Conservation (phyloP, 1,140 invertebrate species). For the Drosophila novamexicana region DNA sequence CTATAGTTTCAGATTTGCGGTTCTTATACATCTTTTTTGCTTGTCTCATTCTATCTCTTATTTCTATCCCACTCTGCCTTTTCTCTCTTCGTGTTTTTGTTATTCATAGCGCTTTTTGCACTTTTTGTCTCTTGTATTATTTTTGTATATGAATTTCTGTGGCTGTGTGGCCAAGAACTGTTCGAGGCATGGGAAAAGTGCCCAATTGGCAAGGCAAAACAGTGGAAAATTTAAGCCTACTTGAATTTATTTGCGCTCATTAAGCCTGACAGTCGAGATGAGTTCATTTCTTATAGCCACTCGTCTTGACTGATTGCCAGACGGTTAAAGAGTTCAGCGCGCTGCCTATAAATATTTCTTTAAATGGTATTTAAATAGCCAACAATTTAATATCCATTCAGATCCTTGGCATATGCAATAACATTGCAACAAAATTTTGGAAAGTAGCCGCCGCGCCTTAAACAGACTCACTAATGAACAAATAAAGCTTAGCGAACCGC, state of each 20-base stretch:
- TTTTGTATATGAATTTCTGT: slow-evolving; percentile 75
- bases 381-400: slow-evolving; percentile 12
- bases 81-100: slow-evolving; percentile 7
- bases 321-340: slow-evolving; percentile 42
- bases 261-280: slow-evolving; percentile 71
- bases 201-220: slow-evolving; percentile 55
- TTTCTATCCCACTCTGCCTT: not conserved
- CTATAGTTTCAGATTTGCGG: slow-evolving; percentile 59
- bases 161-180: slow-evolving; percentile 27
- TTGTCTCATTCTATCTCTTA: not conserved
- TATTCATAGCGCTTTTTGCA: slow-evolving; percentile 68
- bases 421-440: slow-evolving; percentile 44
- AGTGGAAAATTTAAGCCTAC: slow-evolving; percentile 78
- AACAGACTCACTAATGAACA: slow-evolving; percentile 73
- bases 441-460: slow-evolving; percentile 7
- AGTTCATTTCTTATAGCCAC: slow-evolving; percentile 58
- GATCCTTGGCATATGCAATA: slow-evolving; percentile 4
- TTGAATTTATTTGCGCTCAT: slow-evolving; percentile 82
- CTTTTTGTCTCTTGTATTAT: slow-evolving; percentile 50
- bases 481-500: slow-evolving; percentile 72
- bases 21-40: slow-evolving; percentile 41
- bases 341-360: slow-evolving; percentile 28
- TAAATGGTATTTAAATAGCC: slow-evolving; percentile 18
- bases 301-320: slow-evolving; percentile 39
- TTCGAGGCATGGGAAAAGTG: slow-evolving; percentile 36